phyloP scores from a whole-genome alignment of 2,888 invertebrate species.

The Stramonita haemastoma region DNA sequence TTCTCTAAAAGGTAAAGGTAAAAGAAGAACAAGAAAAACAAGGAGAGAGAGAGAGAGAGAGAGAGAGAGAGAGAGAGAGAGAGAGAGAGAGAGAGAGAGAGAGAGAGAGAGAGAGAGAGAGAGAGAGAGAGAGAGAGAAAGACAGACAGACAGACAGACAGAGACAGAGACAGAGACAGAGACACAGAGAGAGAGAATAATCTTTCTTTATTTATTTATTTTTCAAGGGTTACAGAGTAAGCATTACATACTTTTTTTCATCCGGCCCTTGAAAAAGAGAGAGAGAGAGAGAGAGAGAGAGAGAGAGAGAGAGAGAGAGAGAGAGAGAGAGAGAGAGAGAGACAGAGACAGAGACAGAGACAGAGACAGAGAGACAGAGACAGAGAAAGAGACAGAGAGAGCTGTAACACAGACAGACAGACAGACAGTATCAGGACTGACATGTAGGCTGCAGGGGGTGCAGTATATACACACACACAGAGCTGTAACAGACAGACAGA shows the following conservation, averaged over 20 bases:
- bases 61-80: neutral
- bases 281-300: neutral
- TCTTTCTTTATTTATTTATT: no score
- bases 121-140: neutral
- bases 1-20: neutral
- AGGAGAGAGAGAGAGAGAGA: neutral
- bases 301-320: neutral
- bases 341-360: neutral
- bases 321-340: neutral
- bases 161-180: neutral
- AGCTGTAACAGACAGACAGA: neutral
- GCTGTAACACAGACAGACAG: no score
- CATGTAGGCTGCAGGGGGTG: no score
- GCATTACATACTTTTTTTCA: no score
- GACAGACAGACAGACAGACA: neutral
- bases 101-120: neutral
- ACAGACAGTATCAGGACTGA: no score
- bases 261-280: neutral
- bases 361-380: neutral
- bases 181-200: neutral
- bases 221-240: no score
- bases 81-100: conserved; percentile 3
- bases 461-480: no score
- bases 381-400: neutral
- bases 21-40: neutral